Evolutionary conservation across 2,888 invertebrate species (phyloP).

Genomic region (Ornithoptera priamus): DNA sequence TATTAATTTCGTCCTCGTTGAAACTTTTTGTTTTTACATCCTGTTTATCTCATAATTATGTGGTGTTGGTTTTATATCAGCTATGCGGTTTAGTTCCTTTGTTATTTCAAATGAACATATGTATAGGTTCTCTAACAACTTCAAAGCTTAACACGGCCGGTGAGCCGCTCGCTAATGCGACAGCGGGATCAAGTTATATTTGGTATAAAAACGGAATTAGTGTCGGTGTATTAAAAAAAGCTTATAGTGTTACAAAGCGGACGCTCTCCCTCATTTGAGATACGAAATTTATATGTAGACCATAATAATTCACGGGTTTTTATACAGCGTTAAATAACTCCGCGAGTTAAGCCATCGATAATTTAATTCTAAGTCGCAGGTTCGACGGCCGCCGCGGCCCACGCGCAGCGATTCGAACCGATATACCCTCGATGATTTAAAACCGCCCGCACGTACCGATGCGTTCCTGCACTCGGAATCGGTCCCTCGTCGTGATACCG

Average conservation of each 20-base stretch:
- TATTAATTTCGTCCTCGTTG: too few species aligned
- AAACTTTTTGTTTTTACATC: too few species aligned
- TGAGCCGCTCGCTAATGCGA: not conserved
- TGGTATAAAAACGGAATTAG: not conserved
- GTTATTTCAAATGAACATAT: too few species aligned
- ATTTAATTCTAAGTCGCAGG: slow-evolving; percentile 47
- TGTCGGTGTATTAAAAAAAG: slow-evolving; percentile 3
- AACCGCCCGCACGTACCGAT: slow-evolving; percentile 41
- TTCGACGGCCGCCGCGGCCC: slow-evolving; percentile 43
- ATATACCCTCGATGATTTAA: slow-evolving; percentile 43
- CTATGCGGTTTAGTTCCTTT: too few species aligned
- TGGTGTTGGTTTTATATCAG: too few species aligned
- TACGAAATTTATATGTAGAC: not conserved
- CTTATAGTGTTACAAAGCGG: not conserved
- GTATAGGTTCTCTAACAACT: not conserved
- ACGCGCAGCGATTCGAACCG: slow-evolving; percentile 33
- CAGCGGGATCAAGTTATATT: not conserved
- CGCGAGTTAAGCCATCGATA: slow-evolving; percentile 19
- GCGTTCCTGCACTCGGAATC: slow-evolving; percentile 42
- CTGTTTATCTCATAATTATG: too few species aligned
- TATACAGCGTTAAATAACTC: slow-evolving; percentile 6
- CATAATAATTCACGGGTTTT: slow-evolving; percentile 14
- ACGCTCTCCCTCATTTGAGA: not conserved
- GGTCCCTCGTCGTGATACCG: slow-evolving; percentile 25
- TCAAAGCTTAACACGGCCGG: not conserved